Percentiles rank a stretch among this genome's conserved stretches.
These are phyloP conservation scores for Rhynchonycteris naso DNA, from an alignment of 2,797 vertebrate species.

Conservation along the genomic window DNA sequence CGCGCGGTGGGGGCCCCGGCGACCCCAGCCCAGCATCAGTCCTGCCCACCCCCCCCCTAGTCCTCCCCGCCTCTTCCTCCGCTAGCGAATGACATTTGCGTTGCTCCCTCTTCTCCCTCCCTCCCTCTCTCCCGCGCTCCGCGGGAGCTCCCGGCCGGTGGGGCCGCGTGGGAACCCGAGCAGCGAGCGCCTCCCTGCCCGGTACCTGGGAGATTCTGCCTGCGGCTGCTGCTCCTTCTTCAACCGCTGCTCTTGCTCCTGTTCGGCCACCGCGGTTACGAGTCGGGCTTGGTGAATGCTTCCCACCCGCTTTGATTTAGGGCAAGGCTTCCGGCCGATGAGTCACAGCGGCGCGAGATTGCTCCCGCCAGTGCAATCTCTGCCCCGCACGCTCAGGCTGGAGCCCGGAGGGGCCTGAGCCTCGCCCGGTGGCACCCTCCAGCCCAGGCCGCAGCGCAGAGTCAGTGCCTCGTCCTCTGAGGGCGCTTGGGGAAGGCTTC, in stretches of 20 bases:
- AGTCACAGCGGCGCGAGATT: not conserved
- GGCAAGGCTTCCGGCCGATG: not conserved
- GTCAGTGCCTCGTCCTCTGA: accelerated
- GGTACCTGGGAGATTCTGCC: not conserved
- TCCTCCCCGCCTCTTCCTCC: no score
- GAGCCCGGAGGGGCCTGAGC: not conserved
- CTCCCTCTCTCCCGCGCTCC: not conserved
- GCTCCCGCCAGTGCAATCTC: not conserved
- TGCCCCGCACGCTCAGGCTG: not conserved
- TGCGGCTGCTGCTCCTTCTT: accelerated
- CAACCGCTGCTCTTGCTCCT: accelerated
- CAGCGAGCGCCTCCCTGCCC: accelerated
- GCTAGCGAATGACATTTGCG: accelerated
- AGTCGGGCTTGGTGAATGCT: not conserved
- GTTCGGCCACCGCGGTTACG: not conserved
- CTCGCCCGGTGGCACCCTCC: not conserved
- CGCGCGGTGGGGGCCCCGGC: accelerated
- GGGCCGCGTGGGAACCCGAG: accelerated
- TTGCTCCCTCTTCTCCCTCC: not conserved
- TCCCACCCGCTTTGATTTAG: accelerated
- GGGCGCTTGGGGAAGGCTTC: not conserved
- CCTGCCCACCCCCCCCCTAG: accelerated
- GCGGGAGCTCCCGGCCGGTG: no score
- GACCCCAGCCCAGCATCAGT: accelerated
- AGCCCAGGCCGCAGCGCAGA: accelerated